Evolutionary conservation across 53 echinoderm and acorn worm genomes (phyloP), one percentile per base, ranked within the genome.

Genomic region (Crossaster papposus): DNA sequence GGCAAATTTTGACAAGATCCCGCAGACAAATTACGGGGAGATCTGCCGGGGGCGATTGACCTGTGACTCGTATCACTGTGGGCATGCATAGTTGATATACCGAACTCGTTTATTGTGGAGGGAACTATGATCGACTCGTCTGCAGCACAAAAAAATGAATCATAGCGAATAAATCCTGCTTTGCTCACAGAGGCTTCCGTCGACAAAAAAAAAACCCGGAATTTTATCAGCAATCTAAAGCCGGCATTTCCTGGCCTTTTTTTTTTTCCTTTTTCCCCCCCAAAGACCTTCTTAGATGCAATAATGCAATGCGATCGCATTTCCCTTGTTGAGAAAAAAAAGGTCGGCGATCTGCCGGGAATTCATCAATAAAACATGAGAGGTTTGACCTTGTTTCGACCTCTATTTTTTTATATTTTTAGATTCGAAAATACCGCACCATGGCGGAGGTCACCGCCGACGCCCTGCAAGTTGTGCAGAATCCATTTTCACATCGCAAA

Each of bases 401-500:
- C 36, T 17, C 15, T 24, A 30, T 50, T 74, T 74, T 84, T 44
- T 23, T 54, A 31, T 31, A 38, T 94, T 52, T 70, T 9, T 65
- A 96, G 96, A 94, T 96, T 30, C 82, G 94, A 0, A 97, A 97
- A 80, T 94, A 90, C 78, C 94, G 94, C 80, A 97, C 91, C 36
- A 79, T 95, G 55, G 93, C 95, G 0, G 95, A 97, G 72, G 91
- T 97, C 5, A 91, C 86, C 2, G 86, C 90, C 14, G 97, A 97
- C 51, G 95, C 95, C 8, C 73, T 85, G 0, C 85, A 85, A 14
- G 85, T 85, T 4, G 85, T 85, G 23, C 85, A 85, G 74, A 85
- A 85, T 23, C 85, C 85, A 22, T 85, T 85, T 33, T 85, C 85
- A 10, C 85, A 85, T 54, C 85, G 85, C 14, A 96, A 94, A 82